phyloP scores from a whole-genome alignment of 2,797 vertebrate genomes.

The Odontamblyopus rebecca region DNA sequence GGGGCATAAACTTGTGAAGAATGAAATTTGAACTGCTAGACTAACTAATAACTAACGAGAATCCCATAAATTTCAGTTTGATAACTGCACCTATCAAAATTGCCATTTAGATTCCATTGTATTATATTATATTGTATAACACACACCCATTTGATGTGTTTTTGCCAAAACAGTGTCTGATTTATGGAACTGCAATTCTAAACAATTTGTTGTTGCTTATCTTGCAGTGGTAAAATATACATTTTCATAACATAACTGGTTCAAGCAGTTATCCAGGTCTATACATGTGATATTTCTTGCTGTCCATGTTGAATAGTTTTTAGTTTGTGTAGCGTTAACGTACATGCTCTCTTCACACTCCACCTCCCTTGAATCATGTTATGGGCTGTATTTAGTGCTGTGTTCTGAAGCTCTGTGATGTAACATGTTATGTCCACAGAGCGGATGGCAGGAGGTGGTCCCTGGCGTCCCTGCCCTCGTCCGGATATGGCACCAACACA shows the following conservation, averaged over 20 bases:
- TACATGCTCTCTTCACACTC: neutral
- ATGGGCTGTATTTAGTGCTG: neutral
- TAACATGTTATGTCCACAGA: constrained; percentile 62
- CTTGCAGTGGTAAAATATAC: neutral
- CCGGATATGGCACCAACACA: constrained; percentile 91
- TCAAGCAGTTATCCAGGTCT: neutral
- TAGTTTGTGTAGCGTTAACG: neutral
- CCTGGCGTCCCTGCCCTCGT: constrained; percentile 87
- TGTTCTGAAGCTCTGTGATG: constrained; percentile 5
- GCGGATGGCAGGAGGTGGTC: constrained; percentile 89
- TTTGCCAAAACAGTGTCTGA: neutral
- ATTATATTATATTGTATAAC: too few species aligned
- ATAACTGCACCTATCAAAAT: too few species aligned
- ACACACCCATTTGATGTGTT: neutral
- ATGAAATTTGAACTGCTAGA: too few species aligned
- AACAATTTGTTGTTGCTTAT: neutral
- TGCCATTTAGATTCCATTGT: too few species aligned
- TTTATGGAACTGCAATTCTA: neutral
- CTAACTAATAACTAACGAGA: too few species aligned
- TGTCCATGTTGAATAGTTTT: neutral
- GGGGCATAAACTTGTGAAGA: too few species aligned
- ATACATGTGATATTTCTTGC: neutral
- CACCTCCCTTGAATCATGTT: neutral
- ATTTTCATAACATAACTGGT: neutral
- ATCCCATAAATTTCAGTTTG: too few species aligned